A percentile compares a stretch with the other conserved stretches of the same genome.
These are phyloP conservation scores for Aulostomus chinensis DNA, from an alignment of 2,797 vertebrate species.

Conservation along the genomic window DNA sequence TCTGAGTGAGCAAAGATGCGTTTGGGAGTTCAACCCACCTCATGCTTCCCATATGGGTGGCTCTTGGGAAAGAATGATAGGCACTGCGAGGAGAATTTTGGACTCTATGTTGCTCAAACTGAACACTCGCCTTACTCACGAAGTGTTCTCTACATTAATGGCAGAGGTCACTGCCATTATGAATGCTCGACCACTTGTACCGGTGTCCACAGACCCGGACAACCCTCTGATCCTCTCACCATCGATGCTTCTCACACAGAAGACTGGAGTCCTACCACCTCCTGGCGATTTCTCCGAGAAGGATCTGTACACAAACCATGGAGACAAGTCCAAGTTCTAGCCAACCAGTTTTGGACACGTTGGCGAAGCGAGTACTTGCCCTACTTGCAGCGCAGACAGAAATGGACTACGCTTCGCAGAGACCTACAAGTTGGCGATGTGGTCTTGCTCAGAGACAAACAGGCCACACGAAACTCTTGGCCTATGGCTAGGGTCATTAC, in stretches of 20 bases:
- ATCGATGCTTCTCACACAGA: not conserved
- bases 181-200: not conserved
- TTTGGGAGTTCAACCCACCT: not conserved
- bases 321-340: too few relatives aligned
- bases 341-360: constrained; percentile 17
- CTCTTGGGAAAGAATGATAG: not conserved
- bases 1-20: not conserved
- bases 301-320: too few relatives aligned
- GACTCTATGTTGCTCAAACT: not conserved
- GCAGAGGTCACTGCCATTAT: not conserved
- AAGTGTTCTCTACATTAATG: not conserved
- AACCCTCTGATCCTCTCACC: not conserved
- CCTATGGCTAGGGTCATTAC: too few relatives aligned
- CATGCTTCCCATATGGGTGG: not conserved
- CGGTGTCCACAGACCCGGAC: not conserved
- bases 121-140: not conserved
- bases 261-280: too few relatives aligned
- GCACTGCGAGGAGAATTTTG: not conserved
- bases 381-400: constrained; percentile 23
- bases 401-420: constrained; percentile 17
- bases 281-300: too few relatives aligned
- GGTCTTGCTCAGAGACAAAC: too few relatives aligned
- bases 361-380: constrained; percentile 23
- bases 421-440: constrained; percentile 19
- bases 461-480: too few relatives aligned